Evolutionary conservation across 30 jellyfish, hydroid and myxozoan genomes (phyloP), one percentile per base, ranked within the genome.

Genomic region (Nemopilema nomurai): DNA sequence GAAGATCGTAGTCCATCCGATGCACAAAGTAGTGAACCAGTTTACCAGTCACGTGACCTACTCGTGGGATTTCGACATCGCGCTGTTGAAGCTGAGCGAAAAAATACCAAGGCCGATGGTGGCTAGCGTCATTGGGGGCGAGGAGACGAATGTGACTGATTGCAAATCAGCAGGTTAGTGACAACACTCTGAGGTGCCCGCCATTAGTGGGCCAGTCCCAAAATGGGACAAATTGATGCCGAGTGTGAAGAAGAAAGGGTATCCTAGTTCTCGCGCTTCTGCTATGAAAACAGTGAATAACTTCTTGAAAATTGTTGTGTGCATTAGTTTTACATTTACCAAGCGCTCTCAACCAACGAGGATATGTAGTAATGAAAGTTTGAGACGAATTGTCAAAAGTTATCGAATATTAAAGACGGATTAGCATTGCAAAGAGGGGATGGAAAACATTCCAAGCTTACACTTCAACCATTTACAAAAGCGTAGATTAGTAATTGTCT

Each of bases 121-220:
- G 0, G 29, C 67, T 1, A 78, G 30, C 4, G 23, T 25, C 6
- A 27, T 82, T 4, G 68, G 71, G 0, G 50, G 49, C 1, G 65
- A 29, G 0, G 70, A 51, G 23, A 32, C 28, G 1, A 32, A 28
- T 16, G 85, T 70, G 18, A 31, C 82, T 8, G 62, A 63, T 18
- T 82, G 91, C 69, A 27, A 62, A 27, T 70, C 91, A 3, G 91
- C 91, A 32, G 91, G 91, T 82, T 68, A 49, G 90, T 4, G 21
- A 78, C 1, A 13, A 25, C 8, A 21, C 30, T 64, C 7, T 21
- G 74, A 25, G 18, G 7, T 3, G 18, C 18, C 18, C 18, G 74
- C 30, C 6, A 20, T 8, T 21, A 25, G 7, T 3, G 30, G 4
- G 20, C 20, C 67, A 52, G 16, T 52, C 67, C n/a, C n/a, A n/a